These are phyloP conservation scores for Sebastes aleutianus DNA, from an alignment of 2,797 vertebrate species.

Conservation along the genomic window DNA sequence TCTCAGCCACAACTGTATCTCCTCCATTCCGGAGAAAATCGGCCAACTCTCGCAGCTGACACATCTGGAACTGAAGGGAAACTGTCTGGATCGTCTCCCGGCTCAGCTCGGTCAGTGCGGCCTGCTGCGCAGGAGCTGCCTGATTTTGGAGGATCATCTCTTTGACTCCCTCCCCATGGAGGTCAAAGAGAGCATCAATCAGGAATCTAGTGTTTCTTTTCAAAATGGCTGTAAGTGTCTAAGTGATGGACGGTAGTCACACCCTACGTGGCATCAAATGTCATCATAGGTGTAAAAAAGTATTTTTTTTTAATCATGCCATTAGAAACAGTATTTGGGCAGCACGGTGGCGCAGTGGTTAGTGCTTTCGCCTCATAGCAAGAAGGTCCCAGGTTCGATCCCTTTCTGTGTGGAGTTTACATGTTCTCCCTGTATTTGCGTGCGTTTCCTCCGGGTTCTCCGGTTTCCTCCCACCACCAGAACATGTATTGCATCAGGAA, in stretches of 20 bases:
- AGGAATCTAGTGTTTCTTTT: slow-evolving; percentile 88
- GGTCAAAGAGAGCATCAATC: slow-evolving; percentile 94
- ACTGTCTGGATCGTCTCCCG: slow-evolving; percentile 95
- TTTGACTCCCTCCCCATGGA: slow-evolving; percentile 94
- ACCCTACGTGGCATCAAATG: neutral
- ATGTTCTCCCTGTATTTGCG: no score
- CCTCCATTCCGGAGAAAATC: slow-evolving; percentile 90
- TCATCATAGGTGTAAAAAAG: neutral
- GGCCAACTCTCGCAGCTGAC: slow-evolving; percentile 90
- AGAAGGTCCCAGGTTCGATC: no score
- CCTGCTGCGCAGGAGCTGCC: slow-evolving; percentile 90
- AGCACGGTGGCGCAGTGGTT: no score
- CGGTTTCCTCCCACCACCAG: no score
- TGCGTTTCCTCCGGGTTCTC: no score
- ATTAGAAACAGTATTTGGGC: slow-evolving; percentile 13
- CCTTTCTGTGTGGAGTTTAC: no score
- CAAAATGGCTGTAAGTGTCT: slow-evolving; percentile 87
- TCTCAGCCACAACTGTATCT: slow-evolving; percentile 93
- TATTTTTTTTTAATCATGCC: neutral
- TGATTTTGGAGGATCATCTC: slow-evolving; percentile 95
- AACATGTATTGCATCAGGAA: no score
- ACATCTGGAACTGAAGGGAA: slow-evolving; percentile 95
- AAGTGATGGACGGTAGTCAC: slow-evolving; percentile 61
- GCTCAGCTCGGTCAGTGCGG: slow-evolving; percentile 90
- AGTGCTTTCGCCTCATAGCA: no score